These are phyloP conservation scores for Dryobota labecula DNA, from an alignment of 2,888 invertebrate genomes.

Conservation along the genomic window DNA sequence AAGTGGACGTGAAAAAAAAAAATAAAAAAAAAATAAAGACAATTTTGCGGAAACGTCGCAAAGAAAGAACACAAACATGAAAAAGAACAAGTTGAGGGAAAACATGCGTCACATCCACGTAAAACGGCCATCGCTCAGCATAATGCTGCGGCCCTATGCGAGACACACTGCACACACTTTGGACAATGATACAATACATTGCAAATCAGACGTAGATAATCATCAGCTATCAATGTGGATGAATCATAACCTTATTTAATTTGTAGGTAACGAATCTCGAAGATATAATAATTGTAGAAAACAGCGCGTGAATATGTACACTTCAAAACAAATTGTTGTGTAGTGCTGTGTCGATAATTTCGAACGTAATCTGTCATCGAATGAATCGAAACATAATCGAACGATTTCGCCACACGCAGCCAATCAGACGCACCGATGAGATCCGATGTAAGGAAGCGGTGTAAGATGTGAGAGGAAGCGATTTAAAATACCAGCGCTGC, in stretches of 20 bases:
- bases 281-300: conserved; percentile 22
- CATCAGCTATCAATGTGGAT: not conserved
- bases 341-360: conserved; percentile 66
- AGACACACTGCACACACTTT: too few species aligned
- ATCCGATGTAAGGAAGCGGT: conserved; percentile 78
- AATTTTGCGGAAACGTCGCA: too few species aligned
- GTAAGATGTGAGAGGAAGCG: conserved; percentile 59
- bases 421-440: conserved; percentile 88
- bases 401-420: conserved; percentile 90
- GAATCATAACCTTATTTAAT: not conserved
- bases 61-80: too few species aligned
- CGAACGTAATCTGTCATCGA: conserved; percentile 87
- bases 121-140: too few species aligned
- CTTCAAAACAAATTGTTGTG: conserved; percentile 66
- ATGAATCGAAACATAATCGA: conserved; percentile 87
- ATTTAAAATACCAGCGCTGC: too few species aligned
- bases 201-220: not conserved
- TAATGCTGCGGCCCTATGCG: too few species aligned
- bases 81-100: too few species aligned
- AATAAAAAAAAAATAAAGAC: too few species aligned
- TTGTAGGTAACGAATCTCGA: not conserved
- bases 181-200: not conserved
- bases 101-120: too few species aligned
- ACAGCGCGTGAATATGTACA: conserved; percentile 31
- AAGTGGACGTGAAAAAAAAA: not conserved